Evolutionary conservation across 1,140 invertebrate genomes (phyloP).

Genomic region (Melipona quadrifasciata): DNA sequence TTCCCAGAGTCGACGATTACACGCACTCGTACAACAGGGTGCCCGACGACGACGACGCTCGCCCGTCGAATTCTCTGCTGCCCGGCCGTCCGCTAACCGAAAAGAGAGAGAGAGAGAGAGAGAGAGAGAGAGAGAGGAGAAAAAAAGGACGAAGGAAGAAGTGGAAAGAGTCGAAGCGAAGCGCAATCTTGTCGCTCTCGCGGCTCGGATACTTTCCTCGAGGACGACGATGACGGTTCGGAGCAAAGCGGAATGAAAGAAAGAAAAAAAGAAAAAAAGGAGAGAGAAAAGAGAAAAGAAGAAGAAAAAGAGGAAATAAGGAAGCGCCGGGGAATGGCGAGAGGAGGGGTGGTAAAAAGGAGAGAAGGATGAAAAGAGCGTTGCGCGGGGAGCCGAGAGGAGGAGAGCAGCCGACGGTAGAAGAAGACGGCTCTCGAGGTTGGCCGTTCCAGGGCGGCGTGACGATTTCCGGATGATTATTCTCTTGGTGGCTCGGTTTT

Average conservation of each 20-base stretch:
- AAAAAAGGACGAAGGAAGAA: no score
- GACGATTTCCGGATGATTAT: slow-evolving; percentile 70
- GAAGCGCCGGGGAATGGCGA: background rate
- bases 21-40: slow-evolving; percentile 14
- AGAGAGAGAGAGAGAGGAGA: background rate
- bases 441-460: slow-evolving; percentile 52
- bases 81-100: background rate
- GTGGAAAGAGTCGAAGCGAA: background rate
- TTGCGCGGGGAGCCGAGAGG: background rate
- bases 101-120: background rate
- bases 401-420: background rate
- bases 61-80: background rate
- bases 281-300: background rate
- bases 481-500: slow-evolving; percentile 64
- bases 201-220: slow-evolving; percentile 35
- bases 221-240: slow-evolving; percentile 35
- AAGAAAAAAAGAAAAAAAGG: no score
- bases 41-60: background rate
- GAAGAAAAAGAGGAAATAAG: background rate
- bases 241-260: slow-evolving; percentile 9
- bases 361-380: background rate
- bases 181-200: slow-evolving; percentile 30
- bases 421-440: slow-evolving; percentile 63
- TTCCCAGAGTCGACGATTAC: background rate
- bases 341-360: background rate